Evolutionary conservation across 2,113 vertebrate species (phyloP).

Genomic region (Irena cyanogastra): DNA sequence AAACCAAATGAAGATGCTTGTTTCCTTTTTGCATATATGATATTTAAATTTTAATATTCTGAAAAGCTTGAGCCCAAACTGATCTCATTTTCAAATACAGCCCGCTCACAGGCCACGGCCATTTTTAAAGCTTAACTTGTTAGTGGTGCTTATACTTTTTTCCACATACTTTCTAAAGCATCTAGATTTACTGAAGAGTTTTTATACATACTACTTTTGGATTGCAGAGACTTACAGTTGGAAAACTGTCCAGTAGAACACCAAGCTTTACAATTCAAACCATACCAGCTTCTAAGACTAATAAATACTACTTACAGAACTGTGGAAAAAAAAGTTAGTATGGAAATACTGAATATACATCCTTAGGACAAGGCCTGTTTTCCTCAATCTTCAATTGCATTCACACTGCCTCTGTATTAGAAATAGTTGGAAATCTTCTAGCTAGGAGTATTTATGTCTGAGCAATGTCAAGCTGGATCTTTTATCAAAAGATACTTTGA

Average conservation of each 20-base stretch:
- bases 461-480: background rate
- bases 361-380: background rate
- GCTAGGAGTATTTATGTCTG: background rate
- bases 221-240: background rate
- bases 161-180: background rate
- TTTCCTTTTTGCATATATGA: background rate
- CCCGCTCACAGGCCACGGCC: background rate
- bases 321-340: fast-evolving
- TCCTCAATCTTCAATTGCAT: background rate
- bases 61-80: background rate
- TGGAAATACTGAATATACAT: background rate
- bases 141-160: background rate
- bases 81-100: background rate
- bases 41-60: background rate
- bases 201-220: background rate
- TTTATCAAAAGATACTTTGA: background rate
- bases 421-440: background rate
- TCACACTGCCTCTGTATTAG: background rate
- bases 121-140: background rate
- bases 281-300: background rate
- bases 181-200: background rate
- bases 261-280: background rate
- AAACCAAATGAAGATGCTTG: background rate
- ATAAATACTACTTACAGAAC: background rate
- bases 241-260: background rate